Percentiles rank a stretch among this genome's conserved stretches.
These are phyloP conservation scores for Nycticryphes semicollaris DNA, from an alignment of 2,113 vertebrate genomes.

Conservation along the genomic window DNA sequence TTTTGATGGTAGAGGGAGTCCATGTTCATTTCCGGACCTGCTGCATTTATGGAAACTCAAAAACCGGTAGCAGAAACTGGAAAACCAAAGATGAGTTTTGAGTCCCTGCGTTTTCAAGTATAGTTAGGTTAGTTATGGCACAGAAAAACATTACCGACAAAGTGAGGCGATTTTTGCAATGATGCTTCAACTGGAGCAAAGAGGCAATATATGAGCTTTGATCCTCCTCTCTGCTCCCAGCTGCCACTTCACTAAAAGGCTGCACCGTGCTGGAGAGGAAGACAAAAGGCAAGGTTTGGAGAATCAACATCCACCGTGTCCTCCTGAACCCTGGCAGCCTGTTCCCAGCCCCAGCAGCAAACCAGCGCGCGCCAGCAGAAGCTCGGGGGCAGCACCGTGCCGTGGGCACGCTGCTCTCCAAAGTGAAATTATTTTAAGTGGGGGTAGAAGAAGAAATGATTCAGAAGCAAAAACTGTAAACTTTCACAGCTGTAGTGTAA, in stretches of 20 bases:
- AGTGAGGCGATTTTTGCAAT: background rate
- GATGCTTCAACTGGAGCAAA: background rate
- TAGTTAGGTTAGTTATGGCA: slow-evolving; percentile 9
- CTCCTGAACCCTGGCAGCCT: background rate
- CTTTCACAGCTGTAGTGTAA: slow-evolving; percentile 74
- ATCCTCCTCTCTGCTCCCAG: background rate
- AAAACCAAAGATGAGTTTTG: background rate
- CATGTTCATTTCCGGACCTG: background rate
- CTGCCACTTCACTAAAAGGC: background rate
- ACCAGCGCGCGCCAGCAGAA: background rate
- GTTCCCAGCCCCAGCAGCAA: background rate
- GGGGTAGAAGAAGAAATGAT: background rate
- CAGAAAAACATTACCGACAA: background rate
- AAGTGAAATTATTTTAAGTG: background rate
- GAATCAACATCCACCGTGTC: background rate
- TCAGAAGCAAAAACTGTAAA: slow-evolving; percentile 59
- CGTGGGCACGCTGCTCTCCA: background rate
- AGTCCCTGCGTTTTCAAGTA: slow-evolving; percentile 31
- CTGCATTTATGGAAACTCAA: background rate
- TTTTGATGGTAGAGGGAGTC: background rate
- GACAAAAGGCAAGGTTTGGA: background rate
- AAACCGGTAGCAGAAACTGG: background rate
- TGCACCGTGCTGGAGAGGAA: background rate
- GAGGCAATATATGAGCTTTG: background rate
- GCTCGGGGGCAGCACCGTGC: background rate